phyloP scores from a whole-genome alignment of 2,797 vertebrate genomes.

The Betta splendens region DNA sequence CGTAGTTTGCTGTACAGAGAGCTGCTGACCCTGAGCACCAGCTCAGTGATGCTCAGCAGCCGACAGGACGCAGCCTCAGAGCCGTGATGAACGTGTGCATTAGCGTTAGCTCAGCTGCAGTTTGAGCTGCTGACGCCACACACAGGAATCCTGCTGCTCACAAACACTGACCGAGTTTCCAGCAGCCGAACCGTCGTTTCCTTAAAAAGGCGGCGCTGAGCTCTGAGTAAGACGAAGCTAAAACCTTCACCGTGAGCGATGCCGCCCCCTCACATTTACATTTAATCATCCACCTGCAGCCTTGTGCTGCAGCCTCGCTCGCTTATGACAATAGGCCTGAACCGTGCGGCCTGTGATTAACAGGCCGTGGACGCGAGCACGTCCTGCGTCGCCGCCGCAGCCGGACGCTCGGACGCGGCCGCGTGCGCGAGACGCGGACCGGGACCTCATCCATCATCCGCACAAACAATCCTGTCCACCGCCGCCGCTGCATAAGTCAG shows the following conservation, averaged over 20 bases:
- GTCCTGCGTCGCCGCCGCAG: no score
- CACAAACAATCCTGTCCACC: constrained; percentile 18
- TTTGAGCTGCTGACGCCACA: no score
- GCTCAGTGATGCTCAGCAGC: constrained; percentile 27
- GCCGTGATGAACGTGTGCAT: no score
- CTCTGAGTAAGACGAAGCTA: constrained; percentile 37
- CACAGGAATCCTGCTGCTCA: no score
- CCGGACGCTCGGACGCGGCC: no score
- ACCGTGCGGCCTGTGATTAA: not conserved
- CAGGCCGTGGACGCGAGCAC: constrained; percentile 23
- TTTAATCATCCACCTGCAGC: constrained; percentile 25
- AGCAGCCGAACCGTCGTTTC: no score
- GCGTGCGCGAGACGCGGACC: no score
- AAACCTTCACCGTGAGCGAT: constrained; percentile 21
- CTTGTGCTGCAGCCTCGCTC: constrained; percentile 13
- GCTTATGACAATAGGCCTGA: constrained; percentile 15
- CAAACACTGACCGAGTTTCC: no score
- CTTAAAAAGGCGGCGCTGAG: no score
- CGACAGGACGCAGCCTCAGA: constrained; percentile 24
- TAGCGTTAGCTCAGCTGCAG: no score
- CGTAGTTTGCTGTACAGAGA: constrained; percentile 35
- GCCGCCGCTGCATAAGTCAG: constrained; percentile 23
- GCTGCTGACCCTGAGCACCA: constrained; percentile 38
- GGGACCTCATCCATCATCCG: constrained; percentile 29
- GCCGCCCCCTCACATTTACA: constrained; percentile 34